phyloP scores from a whole-genome alignment of 2,797 vertebrate species.

The Gallinago nigripennis region DNA sequence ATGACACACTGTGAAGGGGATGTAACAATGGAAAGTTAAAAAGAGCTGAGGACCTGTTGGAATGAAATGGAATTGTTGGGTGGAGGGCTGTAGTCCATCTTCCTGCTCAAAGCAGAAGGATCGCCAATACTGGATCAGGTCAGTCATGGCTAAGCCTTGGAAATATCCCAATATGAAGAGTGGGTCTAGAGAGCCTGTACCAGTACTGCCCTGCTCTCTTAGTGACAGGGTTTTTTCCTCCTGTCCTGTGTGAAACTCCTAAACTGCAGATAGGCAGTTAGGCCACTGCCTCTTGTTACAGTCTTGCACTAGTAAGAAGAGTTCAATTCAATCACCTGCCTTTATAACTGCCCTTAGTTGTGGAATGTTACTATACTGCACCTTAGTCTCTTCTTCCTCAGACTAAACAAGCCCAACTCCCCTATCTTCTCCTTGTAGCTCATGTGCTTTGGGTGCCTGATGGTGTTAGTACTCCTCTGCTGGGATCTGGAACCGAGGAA shows the following conservation, averaged over 20 bases:
- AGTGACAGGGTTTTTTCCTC: neutral
- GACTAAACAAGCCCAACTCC: neutral
- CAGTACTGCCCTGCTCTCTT: neutral
- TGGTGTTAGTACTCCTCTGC: neutral
- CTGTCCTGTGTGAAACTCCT: neutral
- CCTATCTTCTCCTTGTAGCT: neutral
- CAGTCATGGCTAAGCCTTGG: neutral
- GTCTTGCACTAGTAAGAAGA: neutral
- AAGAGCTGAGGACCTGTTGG: neutral
- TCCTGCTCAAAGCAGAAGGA: neutral
- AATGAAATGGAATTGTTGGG: neutral
- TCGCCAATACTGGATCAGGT: neutral
- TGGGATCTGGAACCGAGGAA: neutral
- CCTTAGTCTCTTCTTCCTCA: neutral
- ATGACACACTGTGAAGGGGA: neutral
- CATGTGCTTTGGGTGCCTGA: fast-evolving
- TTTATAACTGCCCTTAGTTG: neutral
- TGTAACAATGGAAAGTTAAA: neutral
- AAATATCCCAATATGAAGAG: neutral
- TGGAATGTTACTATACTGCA: neutral
- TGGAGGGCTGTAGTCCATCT: neutral
- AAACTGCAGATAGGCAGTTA: neutral
- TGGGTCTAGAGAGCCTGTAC: neutral
- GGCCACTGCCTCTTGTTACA: neutral
- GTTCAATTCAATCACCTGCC: neutral